Evolutionary conservation across 2,113 vertebrate species (phyloP).

Genomic region (sheep (Ovis aries)): ARS-UI_Ramb_v3.0 NC_056070.1:17914001-17914500

Average conservation of each 20-base stretch:
- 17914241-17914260: background rate
- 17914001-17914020: background rate
- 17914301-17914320: no score
- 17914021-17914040: background rate
- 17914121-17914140: background rate
- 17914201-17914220: background rate
- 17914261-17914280: background rate
- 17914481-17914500: no score
- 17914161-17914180: background rate
- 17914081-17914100: background rate
- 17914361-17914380: no score
- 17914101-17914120: background rate
- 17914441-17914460: no score
- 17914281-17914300: no score
- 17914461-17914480: fast-evolving
- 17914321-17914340: no score
- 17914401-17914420: no score
- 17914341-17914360: no score
- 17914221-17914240: background rate
- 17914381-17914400: no score
- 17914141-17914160: background rate
- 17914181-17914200: background rate
- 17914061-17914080: background rate
- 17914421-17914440: no score
- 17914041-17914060: background rate